Evolutionary conservation across 2,888 invertebrate species (phyloP).

Genomic region (Ariolimax columbianus): DNA sequence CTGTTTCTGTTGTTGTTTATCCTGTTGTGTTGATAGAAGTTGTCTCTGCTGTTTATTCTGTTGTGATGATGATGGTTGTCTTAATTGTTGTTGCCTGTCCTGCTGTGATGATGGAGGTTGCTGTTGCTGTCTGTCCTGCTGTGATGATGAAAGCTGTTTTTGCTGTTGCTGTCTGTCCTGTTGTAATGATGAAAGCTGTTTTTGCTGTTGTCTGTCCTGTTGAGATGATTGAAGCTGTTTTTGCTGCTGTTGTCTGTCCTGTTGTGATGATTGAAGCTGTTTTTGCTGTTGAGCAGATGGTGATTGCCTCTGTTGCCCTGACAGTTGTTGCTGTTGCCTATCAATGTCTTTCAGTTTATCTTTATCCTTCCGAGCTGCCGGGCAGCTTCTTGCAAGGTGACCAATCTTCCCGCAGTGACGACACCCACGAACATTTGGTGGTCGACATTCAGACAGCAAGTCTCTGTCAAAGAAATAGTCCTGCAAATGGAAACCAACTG

Average conservation of each 20-base stretch:
- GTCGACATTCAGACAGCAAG: constrained; percentile 76
- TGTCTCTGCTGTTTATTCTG: neutral
- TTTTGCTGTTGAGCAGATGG: neutral
- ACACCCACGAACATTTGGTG: constrained; percentile 81
- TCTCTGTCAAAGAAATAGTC: constrained; percentile 78
- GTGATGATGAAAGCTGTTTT: neutral
- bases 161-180: constrained; percentile 6
- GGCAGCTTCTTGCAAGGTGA: constrained; percentile 81
- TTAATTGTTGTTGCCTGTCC: neutral
- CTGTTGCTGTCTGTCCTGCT: neutral
- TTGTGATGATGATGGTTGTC: constrained; percentile 16
- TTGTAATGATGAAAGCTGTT: neutral
- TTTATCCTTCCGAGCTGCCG: constrained; percentile 57
- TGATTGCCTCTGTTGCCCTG: neutral
- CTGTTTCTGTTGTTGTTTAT: neutral
- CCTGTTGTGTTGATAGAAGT: neutral
- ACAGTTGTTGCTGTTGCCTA: constrained; percentile 15
- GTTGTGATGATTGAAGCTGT: neutral
- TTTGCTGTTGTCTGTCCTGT: neutral
- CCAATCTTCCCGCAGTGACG: constrained; percentile 81
- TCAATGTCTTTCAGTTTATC: constrained; percentile 27
- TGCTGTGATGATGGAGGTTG: neutral
- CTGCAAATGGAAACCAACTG: constrained; percentile 61
- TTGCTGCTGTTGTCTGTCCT: neutral
- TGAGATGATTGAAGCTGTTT: neutral